A percentile compares a stretch with the other conserved stretches of the same genome.
Evolutionary conservation across 1,140 invertebrate species (phyloP).

Genomic region (Diabrotica undecimpunctata): DNA sequence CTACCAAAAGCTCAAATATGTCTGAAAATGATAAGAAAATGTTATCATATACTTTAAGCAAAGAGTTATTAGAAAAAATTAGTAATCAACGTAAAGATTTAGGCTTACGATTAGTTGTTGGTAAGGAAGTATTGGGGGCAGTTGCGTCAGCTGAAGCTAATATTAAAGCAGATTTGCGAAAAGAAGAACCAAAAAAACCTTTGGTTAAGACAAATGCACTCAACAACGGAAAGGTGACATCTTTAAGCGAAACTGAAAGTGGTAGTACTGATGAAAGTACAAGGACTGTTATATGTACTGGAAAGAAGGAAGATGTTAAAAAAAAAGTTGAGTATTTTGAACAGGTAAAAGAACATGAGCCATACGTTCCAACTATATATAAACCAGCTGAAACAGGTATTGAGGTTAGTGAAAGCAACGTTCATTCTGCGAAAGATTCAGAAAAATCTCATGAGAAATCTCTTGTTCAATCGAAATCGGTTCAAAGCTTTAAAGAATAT

Average conservation of each 20-base stretch:
- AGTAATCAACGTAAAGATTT: slow-evolving; percentile 38
- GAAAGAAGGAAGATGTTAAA: slow-evolving; percentile 57
- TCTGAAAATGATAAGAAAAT: slow-evolving; percentile 69
- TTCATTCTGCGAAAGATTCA: neutral
- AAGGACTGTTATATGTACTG: slow-evolving; percentile 59
- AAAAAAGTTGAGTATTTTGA: slow-evolving; percentile 79
- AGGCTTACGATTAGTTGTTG: slow-evolving; percentile 51
- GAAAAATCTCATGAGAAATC: slow-evolving; percentile 3
- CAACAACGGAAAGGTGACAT: slow-evolving; percentile 38
- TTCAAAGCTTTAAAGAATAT: slow-evolving; percentile 70
- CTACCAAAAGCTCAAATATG: slow-evolving; percentile 33
- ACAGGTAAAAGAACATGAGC: slow-evolving; percentile 53
- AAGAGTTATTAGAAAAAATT: slow-evolving; percentile 66
- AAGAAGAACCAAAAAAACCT: slow-evolving; percentile 37
- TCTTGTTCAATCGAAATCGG: slow-evolving; percentile 63
- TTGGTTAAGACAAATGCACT: slow-evolving; percentile 32
- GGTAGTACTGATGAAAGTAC: slow-evolving; percentile 68
- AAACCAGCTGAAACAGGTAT: slow-evolving; percentile 52
- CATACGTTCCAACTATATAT: slow-evolving; percentile 51
- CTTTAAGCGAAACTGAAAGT: slow-evolving; percentile 61
- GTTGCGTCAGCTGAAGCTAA: slow-evolving; percentile 55
- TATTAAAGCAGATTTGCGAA: slow-evolving; percentile 29
- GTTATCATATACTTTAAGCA: slow-evolving; percentile 66
- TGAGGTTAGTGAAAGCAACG: slow-evolving; percentile 19
- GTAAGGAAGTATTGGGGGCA: slow-evolving; percentile 62